Evolutionary conservation across 2,113 vertebrate genomes (phyloP), one percentile per base, ranked within the genome.

Genomic region (Cavia aperea): DNA sequence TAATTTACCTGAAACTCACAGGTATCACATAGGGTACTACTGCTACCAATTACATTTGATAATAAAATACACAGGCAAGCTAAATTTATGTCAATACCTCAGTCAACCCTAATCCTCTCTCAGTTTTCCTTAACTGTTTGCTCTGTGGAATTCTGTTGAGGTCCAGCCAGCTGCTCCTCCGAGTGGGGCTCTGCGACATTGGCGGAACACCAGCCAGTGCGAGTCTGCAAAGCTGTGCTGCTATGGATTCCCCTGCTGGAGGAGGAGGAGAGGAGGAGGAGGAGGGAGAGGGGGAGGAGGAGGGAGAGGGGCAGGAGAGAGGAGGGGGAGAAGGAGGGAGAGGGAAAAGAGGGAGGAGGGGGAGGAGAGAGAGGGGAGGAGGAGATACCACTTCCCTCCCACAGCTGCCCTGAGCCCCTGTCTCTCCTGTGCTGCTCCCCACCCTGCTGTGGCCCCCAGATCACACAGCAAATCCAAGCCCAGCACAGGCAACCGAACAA

Each of bases 181-280:
- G 13, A 9, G 0, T 8, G 15, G 2, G 62, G 58, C 33, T 78
- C 2, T 1, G 23, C 11, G 14, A 3, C 7, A 33, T 8, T 81
- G 24, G 13, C 4, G 11, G 6, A 16, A 82, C 8, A 6, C 6
- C 16, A 23, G 56, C 33, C 51, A 56, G 56, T 19, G 7, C 3
- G 0, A 29, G 26, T 68, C 31, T 11, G 54, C 14, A 18, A 11
- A 33, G 0, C 4, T 49, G 14, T 4, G 5, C 36, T 39, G 4
- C 33, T 19, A 7, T 9, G 7, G 18, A 15, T 0, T 3, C 29
- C n/a, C 31, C 2, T 18, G 46, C 56, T 6, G 2, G 12, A n/a
- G 24, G 24, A 39, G 49, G 49, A 51, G 49, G 49, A 51, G 49
- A 51, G 49, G 49, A 51, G 49, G 49, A 51, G 49, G 49, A 51